phyloP scores from a whole-genome alignment of 2,113 vertebrate species.

The Reinhardtius hippoglossoides region DNA sequence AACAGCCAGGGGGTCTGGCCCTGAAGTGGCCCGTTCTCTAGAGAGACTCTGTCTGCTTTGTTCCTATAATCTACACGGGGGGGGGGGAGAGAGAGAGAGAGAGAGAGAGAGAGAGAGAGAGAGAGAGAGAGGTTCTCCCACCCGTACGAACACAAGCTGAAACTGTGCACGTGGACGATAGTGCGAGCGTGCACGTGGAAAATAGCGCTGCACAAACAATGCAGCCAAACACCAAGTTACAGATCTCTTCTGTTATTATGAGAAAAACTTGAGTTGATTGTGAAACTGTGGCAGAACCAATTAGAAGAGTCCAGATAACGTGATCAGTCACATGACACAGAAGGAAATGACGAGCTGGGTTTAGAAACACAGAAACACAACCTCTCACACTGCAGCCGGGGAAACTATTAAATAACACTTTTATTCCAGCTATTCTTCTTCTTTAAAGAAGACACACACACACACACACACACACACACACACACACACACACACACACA shows the following conservation, averaged over 20 bases:
- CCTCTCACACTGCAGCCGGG: neutral
- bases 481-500: neutral
- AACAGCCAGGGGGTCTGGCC: slow-evolving; percentile 47
- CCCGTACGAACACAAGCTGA: too few species aligned
- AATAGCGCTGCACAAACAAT: too few species aligned
- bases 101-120: slow-evolving; percentile 7
- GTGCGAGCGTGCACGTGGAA: too few species aligned
- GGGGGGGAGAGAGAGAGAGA: slow-evolving; percentile 13
- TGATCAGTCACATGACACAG: too few species aligned
- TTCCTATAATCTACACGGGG: slow-evolving; percentile 64
- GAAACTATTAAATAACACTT: neutral
- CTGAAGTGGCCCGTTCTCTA: slow-evolving; percentile 62
- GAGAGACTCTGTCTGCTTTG: slow-evolving; percentile 70
- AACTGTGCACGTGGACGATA: too few species aligned
- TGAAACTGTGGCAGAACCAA: too few species aligned
- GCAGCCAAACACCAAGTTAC: too few species aligned
- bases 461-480: slow-evolving; percentile 6
- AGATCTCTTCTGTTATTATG: too few species aligned
- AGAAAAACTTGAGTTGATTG: too few species aligned
- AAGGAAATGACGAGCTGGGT: too few species aligned
- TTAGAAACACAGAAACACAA: too few species aligned
- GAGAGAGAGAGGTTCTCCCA: neutral
- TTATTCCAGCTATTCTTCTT: slow-evolving; percentile 22
- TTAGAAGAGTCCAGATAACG: too few species aligned
- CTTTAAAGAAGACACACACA: slow-evolving; percentile 5